Evolutionary conservation across 2,888 invertebrate species (phyloP).

Genomic region (Pseudanteris insignis): DNA sequence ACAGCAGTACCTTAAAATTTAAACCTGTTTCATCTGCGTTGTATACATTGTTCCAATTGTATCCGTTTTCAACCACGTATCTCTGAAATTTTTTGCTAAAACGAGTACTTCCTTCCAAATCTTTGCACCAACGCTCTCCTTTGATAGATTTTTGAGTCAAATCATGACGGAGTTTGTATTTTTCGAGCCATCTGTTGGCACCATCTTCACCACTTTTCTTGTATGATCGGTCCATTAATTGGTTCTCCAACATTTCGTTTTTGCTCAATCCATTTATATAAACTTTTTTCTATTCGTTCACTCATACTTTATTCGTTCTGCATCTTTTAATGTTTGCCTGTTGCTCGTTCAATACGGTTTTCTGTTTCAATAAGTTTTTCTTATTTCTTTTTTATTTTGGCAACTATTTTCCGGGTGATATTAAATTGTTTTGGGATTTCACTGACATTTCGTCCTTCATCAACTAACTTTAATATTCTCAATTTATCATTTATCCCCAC

Average conservation of each 20-base stretch:
- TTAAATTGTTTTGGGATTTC: neutral
- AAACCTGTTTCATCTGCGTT: constrained; percentile 16
- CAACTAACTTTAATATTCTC: no score
- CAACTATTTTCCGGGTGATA: neutral
- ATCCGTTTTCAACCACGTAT: neutral
- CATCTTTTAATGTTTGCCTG: neutral
- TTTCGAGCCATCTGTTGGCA: constrained; percentile 12
- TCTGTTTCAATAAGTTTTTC: neutral
- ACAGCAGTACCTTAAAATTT: constrained; percentile 4
- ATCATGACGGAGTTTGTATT: constrained; percentile 9
- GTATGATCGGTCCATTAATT: constrained; percentile 7
- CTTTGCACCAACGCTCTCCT: constrained; percentile 10
- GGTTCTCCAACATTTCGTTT: constrained; percentile 14
- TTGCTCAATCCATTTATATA: constrained; percentile 10
- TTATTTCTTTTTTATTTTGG: neutral
- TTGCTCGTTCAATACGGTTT: neutral
- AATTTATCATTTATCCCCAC: no score
- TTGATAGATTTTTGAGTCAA: neutral
- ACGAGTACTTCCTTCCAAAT: constrained; percentile 4
- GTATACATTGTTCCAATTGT: constrained; percentile 1
- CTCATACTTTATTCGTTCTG: constrained; percentile 6
- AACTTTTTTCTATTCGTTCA: neutral
- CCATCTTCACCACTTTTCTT: constrained; percentile 8
- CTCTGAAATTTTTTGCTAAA: neutral
- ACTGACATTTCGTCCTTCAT: no score